Conservation (phyloP, 2,888 invertebrate species). For the Rapana venosa region DNA sequence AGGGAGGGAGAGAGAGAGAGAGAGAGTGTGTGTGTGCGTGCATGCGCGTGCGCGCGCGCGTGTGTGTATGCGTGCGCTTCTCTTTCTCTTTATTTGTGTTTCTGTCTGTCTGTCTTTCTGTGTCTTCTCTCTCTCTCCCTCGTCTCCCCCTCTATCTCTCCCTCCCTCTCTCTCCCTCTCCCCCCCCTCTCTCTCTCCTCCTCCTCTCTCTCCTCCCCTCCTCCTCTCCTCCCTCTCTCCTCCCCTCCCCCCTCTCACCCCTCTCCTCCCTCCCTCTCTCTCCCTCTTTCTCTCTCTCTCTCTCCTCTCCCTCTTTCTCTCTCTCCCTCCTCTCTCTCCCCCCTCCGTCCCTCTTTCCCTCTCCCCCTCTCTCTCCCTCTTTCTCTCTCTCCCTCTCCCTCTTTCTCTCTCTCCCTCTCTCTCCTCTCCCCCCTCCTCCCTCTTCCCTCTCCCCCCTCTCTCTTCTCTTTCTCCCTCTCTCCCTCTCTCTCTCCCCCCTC, state of each 20-base stretch:
- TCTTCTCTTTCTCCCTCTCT: neutral
- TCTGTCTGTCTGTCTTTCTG: neutral
- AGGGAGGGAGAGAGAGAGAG: neutral
- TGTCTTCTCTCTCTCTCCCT: neutral
- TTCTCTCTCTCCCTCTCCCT: neutral
- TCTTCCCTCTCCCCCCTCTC: no score
- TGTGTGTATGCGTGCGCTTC: neutral
- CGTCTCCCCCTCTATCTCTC: neutral
- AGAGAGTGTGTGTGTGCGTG: conserved; percentile 9
- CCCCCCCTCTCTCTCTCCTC: neutral
- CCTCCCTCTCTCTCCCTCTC: neutral
- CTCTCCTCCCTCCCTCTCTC: neutral
- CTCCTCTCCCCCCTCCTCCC: neutral
- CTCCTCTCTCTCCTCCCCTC: neutral
- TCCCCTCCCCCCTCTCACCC: neutral
- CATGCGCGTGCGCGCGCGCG: conserved; percentile 1
- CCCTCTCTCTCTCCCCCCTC: neutral
- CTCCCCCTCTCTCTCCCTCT: neutral
- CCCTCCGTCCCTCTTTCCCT: neutral
- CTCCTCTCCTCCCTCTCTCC: neutral
- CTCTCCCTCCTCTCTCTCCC: no score
- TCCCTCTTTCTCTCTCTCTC: neutral
- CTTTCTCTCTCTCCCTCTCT: neutral
- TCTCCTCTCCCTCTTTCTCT: neutral
- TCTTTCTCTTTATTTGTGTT: neutral